Conservation (phyloP, 2,113 vertebrate species). For the Eleginops maclovinus region DNA sequence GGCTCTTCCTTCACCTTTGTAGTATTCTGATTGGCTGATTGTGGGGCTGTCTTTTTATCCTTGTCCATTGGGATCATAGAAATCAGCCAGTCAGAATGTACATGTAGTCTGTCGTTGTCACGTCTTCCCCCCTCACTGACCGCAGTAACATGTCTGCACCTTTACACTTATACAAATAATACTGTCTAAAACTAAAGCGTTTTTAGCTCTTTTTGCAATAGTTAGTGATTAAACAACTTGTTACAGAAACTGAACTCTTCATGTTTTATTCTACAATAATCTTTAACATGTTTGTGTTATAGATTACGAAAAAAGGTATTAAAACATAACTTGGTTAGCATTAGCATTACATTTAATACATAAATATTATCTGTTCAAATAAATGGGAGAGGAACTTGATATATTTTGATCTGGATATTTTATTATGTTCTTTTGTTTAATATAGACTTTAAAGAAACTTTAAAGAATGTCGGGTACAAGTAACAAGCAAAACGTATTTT, state of each 20-base stretch:
- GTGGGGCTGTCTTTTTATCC: slow-evolving; percentile 68
- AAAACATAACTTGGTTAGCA: too few relatives aligned
- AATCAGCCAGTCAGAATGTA: slow-evolving; percentile 84
- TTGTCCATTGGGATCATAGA: slow-evolving; percentile 48
- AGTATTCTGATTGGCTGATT: slow-evolving; percentile 88
- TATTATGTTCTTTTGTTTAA: too few relatives aligned
- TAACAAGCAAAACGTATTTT: too few relatives aligned
- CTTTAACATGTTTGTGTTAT: neutral
- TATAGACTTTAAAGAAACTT: too few relatives aligned
- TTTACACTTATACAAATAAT: slow-evolving; percentile 20
- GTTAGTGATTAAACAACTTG: slow-evolving; percentile 1
- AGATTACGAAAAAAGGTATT: too few relatives aligned
- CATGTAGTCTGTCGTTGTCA: slow-evolving; percentile 36
- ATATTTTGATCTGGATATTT: too few relatives aligned
- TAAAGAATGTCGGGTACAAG: too few relatives aligned
- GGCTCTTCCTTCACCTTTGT: slow-evolving; percentile 34
- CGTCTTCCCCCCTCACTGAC: slow-evolving; percentile 53
- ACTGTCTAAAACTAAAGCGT: slow-evolving; percentile 5
- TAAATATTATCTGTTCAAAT: too few relatives aligned
- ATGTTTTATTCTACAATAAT: neutral
- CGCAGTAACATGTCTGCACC: slow-evolving; percentile 22
- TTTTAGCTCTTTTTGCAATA: neutral
- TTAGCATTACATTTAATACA: too few relatives aligned
- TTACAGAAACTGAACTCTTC: neutral
- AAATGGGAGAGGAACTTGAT: too few relatives aligned